Evolutionary conservation across 2,113 vertebrate species (phyloP).

Genomic region (Nibea albiflora): DNA sequence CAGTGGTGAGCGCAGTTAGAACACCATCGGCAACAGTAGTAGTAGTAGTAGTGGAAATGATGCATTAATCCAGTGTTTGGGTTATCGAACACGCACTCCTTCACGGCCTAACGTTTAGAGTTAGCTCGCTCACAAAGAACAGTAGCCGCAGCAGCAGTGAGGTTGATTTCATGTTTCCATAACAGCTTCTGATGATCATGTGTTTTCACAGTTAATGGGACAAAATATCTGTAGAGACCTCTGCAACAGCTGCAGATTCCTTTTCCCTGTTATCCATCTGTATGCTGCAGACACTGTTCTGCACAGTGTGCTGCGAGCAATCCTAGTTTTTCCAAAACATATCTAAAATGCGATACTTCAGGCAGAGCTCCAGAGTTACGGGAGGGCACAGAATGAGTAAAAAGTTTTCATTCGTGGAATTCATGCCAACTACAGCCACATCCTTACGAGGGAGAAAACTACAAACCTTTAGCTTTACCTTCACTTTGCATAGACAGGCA

Average conservation of each 20-base stretch:
- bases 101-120: background rate
- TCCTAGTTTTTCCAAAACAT: background rate
- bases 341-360: background rate
- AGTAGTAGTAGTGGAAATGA: background rate
- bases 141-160: background rate
- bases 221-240: background rate
- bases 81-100: background rate
- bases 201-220: background rate
- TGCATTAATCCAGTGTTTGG: background rate
- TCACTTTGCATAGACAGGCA: background rate
- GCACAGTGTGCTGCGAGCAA: background rate
- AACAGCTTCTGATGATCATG: background rate
- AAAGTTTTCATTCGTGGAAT: background rate
- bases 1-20: slow-evolving; percentile 86
- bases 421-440: background rate
- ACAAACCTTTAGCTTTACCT: background rate
- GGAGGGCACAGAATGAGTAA: background rate
- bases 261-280: background rate
- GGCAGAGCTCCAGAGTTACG: background rate
- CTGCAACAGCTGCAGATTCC: too few species aligned
- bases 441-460: background rate
- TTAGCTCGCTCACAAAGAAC: slow-evolving; percentile 1
- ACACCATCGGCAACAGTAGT: background rate
- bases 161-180: background rate
- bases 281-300: background rate